phyloP scores from a whole-genome alignment of 2,797 vertebrate genomes.

The Meriones psammophilus region DNA sequence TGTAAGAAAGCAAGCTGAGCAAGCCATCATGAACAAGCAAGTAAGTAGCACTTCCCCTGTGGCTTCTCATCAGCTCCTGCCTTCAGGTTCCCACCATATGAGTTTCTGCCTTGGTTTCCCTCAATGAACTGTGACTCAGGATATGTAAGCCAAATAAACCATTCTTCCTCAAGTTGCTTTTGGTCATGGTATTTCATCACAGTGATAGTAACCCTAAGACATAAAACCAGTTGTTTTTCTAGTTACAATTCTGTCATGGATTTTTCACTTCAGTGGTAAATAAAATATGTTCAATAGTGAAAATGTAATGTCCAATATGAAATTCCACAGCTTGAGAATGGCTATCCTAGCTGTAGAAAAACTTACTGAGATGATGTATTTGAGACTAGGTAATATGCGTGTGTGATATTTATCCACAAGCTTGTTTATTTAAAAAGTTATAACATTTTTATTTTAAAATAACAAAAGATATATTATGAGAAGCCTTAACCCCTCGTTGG shows the following conservation, averaged over 20 bases:
- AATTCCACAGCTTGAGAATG: neutral
- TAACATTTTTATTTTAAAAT: conserved; percentile 2
- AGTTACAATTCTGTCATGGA: neutral
- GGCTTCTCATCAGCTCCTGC: neutral
- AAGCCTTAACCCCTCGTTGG: no score
- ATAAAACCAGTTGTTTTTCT: neutral
- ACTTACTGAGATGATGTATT: neutral
- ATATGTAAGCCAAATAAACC: neutral
- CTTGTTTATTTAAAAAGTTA: neutral
- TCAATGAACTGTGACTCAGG: neutral
- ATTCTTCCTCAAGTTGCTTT: neutral
- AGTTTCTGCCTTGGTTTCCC: neutral
- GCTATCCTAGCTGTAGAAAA: neutral
- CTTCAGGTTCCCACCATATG: neutral
- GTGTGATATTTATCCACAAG: neutral
- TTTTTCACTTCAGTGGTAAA: neutral
- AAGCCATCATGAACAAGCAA: neutral
- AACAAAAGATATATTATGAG: neutral
- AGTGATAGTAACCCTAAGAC: neutral
- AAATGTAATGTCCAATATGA: neutral
- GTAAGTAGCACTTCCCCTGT: neutral
- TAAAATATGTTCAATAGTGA: neutral
- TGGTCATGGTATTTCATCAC: neutral
- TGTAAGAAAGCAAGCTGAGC: neutral
- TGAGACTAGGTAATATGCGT: neutral